Percentiles rank a stretch among this genome's conserved stretches.
Evolutionary conservation across 2,113 vertebrate species (phyloP).

Genomic region (Syrmaticus mikado): DNA sequence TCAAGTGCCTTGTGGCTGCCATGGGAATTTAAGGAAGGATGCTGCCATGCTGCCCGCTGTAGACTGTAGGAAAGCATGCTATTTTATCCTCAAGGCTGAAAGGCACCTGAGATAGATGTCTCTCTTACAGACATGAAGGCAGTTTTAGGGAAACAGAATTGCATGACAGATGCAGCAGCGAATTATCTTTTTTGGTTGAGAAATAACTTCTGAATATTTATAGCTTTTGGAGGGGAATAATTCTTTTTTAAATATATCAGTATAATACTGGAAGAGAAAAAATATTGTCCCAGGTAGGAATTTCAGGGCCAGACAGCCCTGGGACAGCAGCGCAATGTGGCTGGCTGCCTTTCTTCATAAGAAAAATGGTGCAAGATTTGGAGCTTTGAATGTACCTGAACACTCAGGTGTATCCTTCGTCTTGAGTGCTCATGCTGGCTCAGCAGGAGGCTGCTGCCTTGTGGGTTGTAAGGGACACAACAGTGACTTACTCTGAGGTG

Average conservation of each 20-base stretch:
- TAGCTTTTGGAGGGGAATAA: not conserved
- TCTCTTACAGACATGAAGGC: not conserved
- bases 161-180: not conserved
- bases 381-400: accelerated
- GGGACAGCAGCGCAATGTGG: no score
- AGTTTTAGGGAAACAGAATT: not conserved
- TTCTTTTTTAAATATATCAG: not conserved
- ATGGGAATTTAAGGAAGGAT: not conserved
- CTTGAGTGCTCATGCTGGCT: not conserved
- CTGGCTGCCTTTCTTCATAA: not conserved
- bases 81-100: not conserved
- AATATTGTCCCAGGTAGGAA: accelerated
- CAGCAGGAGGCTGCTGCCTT: not conserved
- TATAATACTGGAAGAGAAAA: not conserved
- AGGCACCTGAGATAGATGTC: not conserved
- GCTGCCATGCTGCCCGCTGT: not conserved
- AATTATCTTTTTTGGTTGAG: not conserved
- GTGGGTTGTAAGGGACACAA: not conserved
- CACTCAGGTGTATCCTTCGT: not conserved
- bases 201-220: not conserved
- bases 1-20: not conserved
- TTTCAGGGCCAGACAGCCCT: not conserved
- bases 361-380: not conserved
- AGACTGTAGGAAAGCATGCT: not conserved
- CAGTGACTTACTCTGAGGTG: no score